Evolutionary conservation across 2,113 vertebrate genomes (phyloP).

Genomic region (Butorides virescens): DNA sequence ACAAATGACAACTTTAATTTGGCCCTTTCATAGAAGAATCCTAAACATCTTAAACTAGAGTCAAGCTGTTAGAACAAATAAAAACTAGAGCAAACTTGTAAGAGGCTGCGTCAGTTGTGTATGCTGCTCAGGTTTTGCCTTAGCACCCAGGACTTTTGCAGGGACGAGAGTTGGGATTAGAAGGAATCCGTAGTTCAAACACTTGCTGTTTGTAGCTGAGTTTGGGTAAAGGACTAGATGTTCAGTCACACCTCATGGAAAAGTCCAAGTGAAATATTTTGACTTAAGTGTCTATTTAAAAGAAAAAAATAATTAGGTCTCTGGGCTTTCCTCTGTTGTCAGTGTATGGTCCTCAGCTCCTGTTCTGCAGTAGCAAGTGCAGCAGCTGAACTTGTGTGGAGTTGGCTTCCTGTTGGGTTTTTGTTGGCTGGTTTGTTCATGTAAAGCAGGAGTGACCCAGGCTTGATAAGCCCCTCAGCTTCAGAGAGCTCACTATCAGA

Average conservation of each 20-base stretch:
- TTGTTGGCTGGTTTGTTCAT: neutral
- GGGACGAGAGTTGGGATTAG: neutral
- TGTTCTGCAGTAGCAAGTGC: neutral
- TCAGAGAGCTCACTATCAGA: neutral
- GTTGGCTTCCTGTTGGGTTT: neutral
- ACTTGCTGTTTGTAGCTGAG: neutral
- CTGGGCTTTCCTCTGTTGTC: neutral
- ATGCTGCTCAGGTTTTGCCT: neutral
- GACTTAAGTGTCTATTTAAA: neutral
- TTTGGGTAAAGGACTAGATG: neutral
- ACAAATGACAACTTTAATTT: neutral
- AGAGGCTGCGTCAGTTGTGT: neutral
- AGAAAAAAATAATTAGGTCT: neutral
- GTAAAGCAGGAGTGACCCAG: too few relatives aligned
- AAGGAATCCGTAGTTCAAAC: neutral
- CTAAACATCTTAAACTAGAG: neutral
- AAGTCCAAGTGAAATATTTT: neutral
- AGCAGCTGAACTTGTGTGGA: neutral
- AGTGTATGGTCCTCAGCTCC: accelerated
- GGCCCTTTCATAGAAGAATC: neutral
- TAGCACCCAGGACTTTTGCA: neutral
- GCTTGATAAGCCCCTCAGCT: neutral
- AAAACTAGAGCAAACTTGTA: neutral
- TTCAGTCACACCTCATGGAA: neutral
- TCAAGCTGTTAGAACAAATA: neutral